phyloP scores from a whole-genome alignment of 2,888 invertebrate species.

The Cheilosia grossa region DNA sequence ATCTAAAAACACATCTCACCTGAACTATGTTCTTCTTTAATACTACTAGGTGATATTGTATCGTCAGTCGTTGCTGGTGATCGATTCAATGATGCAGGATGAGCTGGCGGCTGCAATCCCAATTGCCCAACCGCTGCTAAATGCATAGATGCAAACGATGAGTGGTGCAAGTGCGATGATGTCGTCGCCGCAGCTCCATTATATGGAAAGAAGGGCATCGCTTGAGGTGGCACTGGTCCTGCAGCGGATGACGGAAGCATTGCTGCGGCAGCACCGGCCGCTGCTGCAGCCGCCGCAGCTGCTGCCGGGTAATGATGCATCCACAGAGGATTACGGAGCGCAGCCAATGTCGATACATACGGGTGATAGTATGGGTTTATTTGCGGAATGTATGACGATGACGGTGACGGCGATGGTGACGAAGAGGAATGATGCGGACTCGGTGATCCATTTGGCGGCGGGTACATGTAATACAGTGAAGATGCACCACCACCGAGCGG shows the following conservation, averaged over 20 bases:
- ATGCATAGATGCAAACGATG: constrained; percentile 74
- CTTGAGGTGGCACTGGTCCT: constrained; percentile 81
- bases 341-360: constrained; percentile 82
- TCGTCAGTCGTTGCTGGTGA: constrained; percentile 76
- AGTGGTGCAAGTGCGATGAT: constrained; percentile 75
- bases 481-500: constrained; percentile 77
- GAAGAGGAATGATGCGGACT: constrained; percentile 79
- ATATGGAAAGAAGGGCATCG: constrained; percentile 82
- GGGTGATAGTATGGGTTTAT: constrained; percentile 80
- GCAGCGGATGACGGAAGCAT: constrained; percentile 63
- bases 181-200: constrained; percentile 80
- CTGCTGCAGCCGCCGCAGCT: constrained; percentile 80
- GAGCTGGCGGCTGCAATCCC: constrained; percentile 68
- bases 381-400: constrained; percentile 82
- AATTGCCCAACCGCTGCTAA: constrained; percentile 74
- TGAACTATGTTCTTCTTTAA: constrained; percentile 84
- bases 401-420: constrained; percentile 79
- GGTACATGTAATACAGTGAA: constrained; percentile 82
- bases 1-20: constrained; percentile 76
- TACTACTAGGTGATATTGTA: constrained; percentile 81
- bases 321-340: constrained; percentile 84
- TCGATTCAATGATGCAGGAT: constrained; percentile 73
- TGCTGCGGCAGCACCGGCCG: constrained; percentile 77
- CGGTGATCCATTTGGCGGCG: constrained; percentile 79
- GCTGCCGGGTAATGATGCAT: constrained; percentile 84